Percentiles rank a stretch among this genome's conserved stretches.
phyloP scores from a whole-genome alignment of 2,888 invertebrate species.

The Hipparchia semele region DNA sequence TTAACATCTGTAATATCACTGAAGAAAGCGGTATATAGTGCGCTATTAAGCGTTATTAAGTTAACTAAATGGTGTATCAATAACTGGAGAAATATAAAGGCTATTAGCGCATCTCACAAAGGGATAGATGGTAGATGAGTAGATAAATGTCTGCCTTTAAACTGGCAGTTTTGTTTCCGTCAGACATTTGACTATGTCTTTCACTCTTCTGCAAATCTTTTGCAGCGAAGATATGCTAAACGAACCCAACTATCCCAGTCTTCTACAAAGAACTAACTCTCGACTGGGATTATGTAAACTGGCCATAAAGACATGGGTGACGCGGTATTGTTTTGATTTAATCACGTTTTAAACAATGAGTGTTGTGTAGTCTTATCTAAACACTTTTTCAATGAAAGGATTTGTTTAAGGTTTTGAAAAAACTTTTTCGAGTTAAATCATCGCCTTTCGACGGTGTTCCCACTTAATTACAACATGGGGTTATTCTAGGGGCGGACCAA shows the following conservation, averaged over 20 bases:
- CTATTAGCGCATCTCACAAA: no score
- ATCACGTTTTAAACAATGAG: slow-evolving; percentile 13
- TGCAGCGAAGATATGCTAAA: neutral
- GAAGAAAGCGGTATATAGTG: no score
- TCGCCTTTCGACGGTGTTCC: no score
- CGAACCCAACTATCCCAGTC: neutral
- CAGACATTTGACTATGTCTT: no score
- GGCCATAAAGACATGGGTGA: slow-evolving; percentile 10
- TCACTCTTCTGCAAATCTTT: no score
- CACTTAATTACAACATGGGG: no score
- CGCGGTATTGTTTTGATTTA: slow-evolving; percentile 17
- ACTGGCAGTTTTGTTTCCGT: no score
- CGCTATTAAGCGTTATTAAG: neutral
- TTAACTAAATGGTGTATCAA: neutral
- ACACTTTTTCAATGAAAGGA: slow-evolving; percentile 11
- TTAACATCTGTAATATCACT: no score
- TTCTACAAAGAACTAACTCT: neutral
- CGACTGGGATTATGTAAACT: neutral
- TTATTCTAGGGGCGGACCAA: no score
- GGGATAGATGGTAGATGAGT: no score
- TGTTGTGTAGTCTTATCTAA: neutral
- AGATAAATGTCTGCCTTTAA: no score
- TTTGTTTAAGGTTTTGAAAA: neutral
- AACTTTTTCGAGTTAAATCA: slow-evolving; percentile 3
- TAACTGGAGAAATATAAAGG: neutral